Evolutionary conservation across 2,113 vertebrate genomes (phyloP), one percentile per base, ranked within the genome.

Genomic region (Phrynosoma blainvillii): DNA sequence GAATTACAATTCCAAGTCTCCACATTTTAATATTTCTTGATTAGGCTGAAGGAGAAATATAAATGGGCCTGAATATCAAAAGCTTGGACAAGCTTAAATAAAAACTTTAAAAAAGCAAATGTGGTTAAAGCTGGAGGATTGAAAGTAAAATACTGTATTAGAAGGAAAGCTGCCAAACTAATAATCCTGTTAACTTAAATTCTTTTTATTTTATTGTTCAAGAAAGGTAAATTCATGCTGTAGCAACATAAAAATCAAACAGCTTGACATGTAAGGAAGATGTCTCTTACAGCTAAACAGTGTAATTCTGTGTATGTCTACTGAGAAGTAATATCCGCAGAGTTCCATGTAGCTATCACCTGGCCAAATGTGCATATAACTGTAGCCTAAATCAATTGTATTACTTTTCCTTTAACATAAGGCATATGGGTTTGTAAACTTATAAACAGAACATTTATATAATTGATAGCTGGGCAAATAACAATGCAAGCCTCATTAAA

Each of bases 1-100:
- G 94, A 94, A 95, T 95, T 95, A 94, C 88, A 94, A 82, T 93
- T 93, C 90, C 80, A 84, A 89, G 87, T 85, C 80, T 2, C 79
- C 23, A 42, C 73, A 84, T 85, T 90, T 93, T 88, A 84, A 25
- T 32, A 91, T 65, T 92, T 92, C 90, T 94, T 92, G 93, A 87
- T 93, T 93, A 94, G 88, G 84, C 87, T 79, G 79, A 89, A 91
- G 65, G 66, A 77, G 80, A 93, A 91, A 86, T 87, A 80, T 94
- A 93, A 94, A 92, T 89, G 88, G 86, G 91, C 54, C 5, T 79
- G 65, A 20, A 66, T 85, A 85, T 79, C 65, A 87, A 89, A 91
- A 90, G 84, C 82, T 92, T 88, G 42, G 91, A 81, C 18, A 90
- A 85, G 59, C 42, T 88, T 89, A 70, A 92, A 93, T 79, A 36